phyloP scores from a whole-genome alignment of 2,797 vertebrate species.

The Gallirallus australis region DNA sequence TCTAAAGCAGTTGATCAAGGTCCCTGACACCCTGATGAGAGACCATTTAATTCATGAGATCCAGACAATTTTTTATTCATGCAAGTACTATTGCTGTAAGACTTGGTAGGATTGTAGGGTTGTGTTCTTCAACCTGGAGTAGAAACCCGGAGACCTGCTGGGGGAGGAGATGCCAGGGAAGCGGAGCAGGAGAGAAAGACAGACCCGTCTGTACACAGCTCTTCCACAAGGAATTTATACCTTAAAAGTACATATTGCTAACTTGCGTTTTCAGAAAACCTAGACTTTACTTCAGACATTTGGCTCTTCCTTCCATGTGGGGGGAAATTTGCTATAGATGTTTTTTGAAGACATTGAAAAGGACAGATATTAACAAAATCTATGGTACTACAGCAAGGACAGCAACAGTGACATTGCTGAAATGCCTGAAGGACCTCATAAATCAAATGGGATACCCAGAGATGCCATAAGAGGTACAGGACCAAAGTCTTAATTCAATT shows the following conservation, averaged over 20 bases:
- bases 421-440: background rate
- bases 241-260: background rate
- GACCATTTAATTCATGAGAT: background rate
- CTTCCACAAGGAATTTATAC: background rate
- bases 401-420: background rate
- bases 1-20: background rate
- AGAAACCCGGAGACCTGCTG: background rate
- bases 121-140: background rate
- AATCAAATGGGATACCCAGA: background rate
- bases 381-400: background rate
- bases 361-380: background rate
- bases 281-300: background rate
- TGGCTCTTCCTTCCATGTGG: background rate
- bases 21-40: background rate
- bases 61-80: background rate
- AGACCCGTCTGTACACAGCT: background rate
- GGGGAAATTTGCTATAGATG: background rate
- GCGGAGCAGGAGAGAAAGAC: background rate
- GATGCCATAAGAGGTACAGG: background rate
- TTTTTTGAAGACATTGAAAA: background rate
- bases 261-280: background rate
- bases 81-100: background rate
- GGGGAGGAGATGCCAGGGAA: background rate
- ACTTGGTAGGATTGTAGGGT: background rate
- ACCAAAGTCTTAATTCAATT: background rate